Evolutionary conservation across 1,140 invertebrate genomes (phyloP).

Genomic region (Branchinecta lynchi): DNA sequence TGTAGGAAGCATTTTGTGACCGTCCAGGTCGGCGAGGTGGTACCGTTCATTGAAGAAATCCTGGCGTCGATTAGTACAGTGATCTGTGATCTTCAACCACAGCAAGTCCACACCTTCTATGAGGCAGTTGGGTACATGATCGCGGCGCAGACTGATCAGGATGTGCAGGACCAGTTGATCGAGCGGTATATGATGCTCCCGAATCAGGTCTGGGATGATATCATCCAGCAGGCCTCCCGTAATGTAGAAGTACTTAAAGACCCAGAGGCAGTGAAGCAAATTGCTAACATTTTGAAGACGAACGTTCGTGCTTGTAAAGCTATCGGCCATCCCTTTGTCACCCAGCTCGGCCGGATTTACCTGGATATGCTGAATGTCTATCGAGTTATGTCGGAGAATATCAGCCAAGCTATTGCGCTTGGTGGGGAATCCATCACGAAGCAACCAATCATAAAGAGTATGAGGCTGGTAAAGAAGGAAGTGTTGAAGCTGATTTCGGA

Average conservation of each 20-base stretch:
- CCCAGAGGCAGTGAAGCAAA: constrained; percentile 87
- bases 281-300: constrained; percentile 95
- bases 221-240: constrained; percentile 32
- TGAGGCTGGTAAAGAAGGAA: constrained; percentile 98
- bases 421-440: constrained; percentile 93
- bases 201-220: constrained; percentile 66
- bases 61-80: constrained; percentile 87
- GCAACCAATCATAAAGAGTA: constrained; percentile 92
- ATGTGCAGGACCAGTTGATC: constrained; percentile 79
- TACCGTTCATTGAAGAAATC: constrained; percentile 99
- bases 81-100: constrained; percentile 94
- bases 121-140: constrained; percentile 99
- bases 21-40: constrained; percentile 84
- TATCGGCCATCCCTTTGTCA: constrained; percentile 86
- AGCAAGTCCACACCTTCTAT: constrained; percentile 99
- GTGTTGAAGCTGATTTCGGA: constrained; percentile 94
- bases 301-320: constrained; percentile 97
- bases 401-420: constrained; percentile 82
- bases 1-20: constrained; percentile 95
- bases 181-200: constrained; percentile 95
- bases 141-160: constrained; percentile 75
- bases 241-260: constrained; percentile 95
- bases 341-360: constrained; percentile 83
- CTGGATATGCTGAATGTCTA: constrained; percentile 99
- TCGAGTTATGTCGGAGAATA: constrained; percentile 89